phyloP scores from a whole-genome alignment of 2,797 vertebrate genomes.

The Petrocephalus sullivani region DNA sequence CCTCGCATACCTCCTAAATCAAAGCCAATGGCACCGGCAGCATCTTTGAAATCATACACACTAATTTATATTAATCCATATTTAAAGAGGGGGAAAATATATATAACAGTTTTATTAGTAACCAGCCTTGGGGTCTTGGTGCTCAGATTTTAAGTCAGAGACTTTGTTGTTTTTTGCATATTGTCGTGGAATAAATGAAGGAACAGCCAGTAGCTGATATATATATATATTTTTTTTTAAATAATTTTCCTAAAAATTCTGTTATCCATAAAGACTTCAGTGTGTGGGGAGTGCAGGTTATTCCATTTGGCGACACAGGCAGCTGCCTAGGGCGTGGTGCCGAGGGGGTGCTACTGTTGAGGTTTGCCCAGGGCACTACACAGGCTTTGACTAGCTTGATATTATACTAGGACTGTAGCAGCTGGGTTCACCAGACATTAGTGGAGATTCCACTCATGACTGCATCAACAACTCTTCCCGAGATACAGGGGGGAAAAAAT shows the following conservation, averaged over 20 bases:
- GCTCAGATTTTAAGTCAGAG: not conserved
- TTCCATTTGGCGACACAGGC: not conserved
- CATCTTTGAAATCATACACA: not conserved
- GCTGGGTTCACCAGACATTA: not conserved
- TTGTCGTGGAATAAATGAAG: not conserved
- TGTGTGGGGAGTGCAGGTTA: not conserved
- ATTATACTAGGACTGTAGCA: not conserved
- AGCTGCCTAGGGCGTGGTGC: not conserved
- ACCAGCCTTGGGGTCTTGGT: not conserved
- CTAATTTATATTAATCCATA: not conserved
- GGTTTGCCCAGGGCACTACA: not conserved
- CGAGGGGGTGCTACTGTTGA: not conserved
- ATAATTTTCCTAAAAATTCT: not conserved
- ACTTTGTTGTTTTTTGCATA: not conserved
- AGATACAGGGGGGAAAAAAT: too few relatives aligned
- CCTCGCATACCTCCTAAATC: not conserved
- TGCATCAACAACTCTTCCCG: too few relatives aligned
- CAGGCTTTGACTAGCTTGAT: not conserved
- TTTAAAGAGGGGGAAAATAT: not conserved
- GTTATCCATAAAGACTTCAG: not conserved
- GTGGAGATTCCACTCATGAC: not conserved
- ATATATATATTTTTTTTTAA: not conserved
- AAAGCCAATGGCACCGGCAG: not conserved
- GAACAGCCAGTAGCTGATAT: not conserved
- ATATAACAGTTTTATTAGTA: not conserved